A percentile compares a stretch with the other conserved stretches of the same genome.
These are phyloP conservation scores for Lasioglossum pauxillum DNA, from an alignment of 2,888 invertebrate species.

Conservation along the genomic window DNA sequence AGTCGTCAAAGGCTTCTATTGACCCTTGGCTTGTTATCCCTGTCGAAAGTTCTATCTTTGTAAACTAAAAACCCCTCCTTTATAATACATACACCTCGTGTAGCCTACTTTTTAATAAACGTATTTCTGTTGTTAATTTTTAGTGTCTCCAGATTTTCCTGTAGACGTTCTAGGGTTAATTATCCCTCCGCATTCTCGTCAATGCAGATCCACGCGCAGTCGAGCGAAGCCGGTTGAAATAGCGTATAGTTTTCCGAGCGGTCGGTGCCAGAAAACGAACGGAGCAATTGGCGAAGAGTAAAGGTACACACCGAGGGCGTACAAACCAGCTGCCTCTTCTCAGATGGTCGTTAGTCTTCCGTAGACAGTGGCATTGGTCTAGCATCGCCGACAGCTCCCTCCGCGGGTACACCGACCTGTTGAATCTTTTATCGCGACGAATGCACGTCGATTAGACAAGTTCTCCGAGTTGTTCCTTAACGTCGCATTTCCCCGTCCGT, in stretches of 20 bases:
- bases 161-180: neutral
- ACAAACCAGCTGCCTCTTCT: conserved; percentile 45
- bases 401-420: conserved; percentile 32
- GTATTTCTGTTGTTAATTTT: too few relatives aligned
- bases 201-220: neutral
- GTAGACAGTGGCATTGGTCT: conserved; percentile 47
- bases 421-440: conserved; percentile 66
- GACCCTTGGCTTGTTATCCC: too few relatives aligned
- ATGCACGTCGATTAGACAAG: conserved; percentile 55
- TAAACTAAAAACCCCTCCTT: too few relatives aligned
- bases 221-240: neutral
- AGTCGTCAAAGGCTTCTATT: neutral
- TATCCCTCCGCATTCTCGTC: neutral
- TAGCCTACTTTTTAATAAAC: too few relatives aligned
- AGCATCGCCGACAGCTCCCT: conserved; percentile 42
- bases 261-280: neutral
- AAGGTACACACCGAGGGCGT: conserved; percentile 33
- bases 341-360: conserved; percentile 66
- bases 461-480: conserved; percentile 17
- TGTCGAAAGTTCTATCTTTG: too few relatives aligned
- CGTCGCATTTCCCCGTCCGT: neutral
- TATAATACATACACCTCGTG: too few relatives aligned
- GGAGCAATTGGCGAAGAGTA: conserved; percentile 9
- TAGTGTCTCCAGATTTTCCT: neutral
- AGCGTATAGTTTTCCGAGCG: neutral